Conservation (phyloP, 2,113 vertebrate species). For the Xerus inauris region DNA sequence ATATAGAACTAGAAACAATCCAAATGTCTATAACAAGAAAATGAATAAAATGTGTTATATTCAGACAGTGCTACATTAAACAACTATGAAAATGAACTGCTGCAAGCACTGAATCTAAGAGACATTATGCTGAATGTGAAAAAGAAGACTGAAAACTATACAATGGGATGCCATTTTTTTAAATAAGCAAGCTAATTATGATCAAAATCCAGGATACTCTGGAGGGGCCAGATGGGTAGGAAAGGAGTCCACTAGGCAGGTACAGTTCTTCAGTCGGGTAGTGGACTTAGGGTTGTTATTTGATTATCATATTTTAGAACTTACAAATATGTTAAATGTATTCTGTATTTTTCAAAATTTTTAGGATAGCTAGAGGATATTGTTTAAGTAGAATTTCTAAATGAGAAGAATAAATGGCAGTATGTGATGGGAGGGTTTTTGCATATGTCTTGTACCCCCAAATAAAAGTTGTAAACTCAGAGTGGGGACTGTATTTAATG, state of each 20-base stretch:
- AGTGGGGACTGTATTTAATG: not conserved
- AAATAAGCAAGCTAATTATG: not conserved
- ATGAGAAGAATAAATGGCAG: not conserved
- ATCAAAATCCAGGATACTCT: not conserved
- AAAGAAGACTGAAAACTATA: not conserved
- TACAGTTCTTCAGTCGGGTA: accelerated
- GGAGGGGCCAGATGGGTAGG: too few species aligned
- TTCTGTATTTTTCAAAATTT: not conserved
- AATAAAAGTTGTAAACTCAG: not conserved
- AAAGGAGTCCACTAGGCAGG: accelerated
- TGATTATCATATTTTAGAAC: not conserved
- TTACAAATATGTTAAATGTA: not conserved
- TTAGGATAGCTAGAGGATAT: not conserved
- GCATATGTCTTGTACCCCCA: not conserved
- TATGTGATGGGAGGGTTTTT: not conserved
- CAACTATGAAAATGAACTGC: not conserved
- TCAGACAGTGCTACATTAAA: not conserved
- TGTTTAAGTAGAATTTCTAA: constrained; percentile 4
- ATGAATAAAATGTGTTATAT: not conserved
- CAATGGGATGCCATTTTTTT: not conserved
- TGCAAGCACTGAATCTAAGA: not conserved
- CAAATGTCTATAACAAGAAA: not conserved
- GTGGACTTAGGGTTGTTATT: not conserved
- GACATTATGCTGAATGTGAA: not conserved
- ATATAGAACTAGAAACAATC: not conserved